These are phyloP conservation scores for Coccyzus lansbergi DNA, from an alignment of 2,797 vertebrate genomes.

Conservation along the genomic window DNA sequence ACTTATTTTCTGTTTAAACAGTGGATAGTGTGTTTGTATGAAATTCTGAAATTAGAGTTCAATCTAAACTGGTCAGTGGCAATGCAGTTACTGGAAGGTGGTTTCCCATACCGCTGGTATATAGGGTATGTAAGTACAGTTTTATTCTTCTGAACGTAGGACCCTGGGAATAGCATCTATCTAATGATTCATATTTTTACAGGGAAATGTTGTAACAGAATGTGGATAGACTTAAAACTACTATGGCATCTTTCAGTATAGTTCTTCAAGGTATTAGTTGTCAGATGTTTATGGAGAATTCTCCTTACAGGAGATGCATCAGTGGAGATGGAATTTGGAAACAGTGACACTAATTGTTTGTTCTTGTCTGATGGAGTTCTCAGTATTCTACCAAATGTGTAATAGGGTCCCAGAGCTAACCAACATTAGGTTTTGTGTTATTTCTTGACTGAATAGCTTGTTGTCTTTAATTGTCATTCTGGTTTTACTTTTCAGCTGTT, in stretches of 20 bases:
- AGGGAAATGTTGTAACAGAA: not conserved
- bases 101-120: not conserved
- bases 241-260: not conserved
- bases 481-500: not conserved
- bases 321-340: not conserved
- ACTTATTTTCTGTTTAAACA: not conserved
- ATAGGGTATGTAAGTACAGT: not conserved
- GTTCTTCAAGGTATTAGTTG: slow-evolving; percentile 19
- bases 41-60: not conserved
- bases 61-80: not conserved
- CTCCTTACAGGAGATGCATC: not conserved
- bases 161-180: not conserved
- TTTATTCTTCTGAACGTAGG: not conserved
- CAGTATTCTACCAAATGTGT: not conserved
- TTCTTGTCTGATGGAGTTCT: not conserved
- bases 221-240: not conserved
- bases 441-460: not conserved
- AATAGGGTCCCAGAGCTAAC: not conserved
- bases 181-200: not conserved
- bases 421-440: not conserved
- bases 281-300: not conserved
- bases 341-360: not conserved
- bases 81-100: not conserved
- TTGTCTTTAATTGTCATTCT: not conserved
- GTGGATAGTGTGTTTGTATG: not conserved